Percentiles rank a stretch among this genome's conserved stretches.
These are phyloP conservation scores for Lagorchestes hirsutus DNA, from an alignment of 2,797 vertebrate species.

Conservation along the genomic window DNA sequence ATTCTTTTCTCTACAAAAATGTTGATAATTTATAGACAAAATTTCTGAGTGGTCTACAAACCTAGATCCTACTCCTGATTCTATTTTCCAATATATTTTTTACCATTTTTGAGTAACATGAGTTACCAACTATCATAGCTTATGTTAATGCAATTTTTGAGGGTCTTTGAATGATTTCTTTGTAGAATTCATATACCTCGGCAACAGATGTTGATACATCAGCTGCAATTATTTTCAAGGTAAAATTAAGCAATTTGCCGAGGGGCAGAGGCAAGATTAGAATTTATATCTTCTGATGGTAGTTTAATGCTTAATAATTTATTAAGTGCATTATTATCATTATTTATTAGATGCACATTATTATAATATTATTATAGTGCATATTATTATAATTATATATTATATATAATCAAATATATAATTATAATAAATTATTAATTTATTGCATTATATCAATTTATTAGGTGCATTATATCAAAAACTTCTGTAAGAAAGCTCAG, in stretches of 20 bases:
- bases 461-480: background rate
- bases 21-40: background rate
- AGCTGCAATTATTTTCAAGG: background rate
- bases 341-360: too few relatives aligned
- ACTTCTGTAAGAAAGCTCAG: background rate
- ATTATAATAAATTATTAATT: too few relatives aligned
- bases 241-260: slow-evolving; percentile 4
- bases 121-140: background rate
- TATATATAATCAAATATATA: too few relatives aligned
- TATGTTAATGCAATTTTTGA: background rate
- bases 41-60: background rate
- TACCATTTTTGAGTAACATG: background rate
- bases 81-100: background rate
- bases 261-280: slow-evolving; percentile 15
- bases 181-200: background rate
- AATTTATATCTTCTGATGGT: background rate
- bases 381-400: too few relatives aligned
- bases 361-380: too few relatives aligned
- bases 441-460: background rate
- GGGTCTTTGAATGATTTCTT: background rate
- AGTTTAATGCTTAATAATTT: background rate
- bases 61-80: background rate
- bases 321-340: too few relatives aligned
- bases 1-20: background rate
- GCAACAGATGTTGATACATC: background rate